A percentile compares a stretch with the other conserved stretches of the same genome.
Evolutionary conservation across 2,797 vertebrate genomes (phyloP).

Genomic region (Enteromius anoplus): DNA sequence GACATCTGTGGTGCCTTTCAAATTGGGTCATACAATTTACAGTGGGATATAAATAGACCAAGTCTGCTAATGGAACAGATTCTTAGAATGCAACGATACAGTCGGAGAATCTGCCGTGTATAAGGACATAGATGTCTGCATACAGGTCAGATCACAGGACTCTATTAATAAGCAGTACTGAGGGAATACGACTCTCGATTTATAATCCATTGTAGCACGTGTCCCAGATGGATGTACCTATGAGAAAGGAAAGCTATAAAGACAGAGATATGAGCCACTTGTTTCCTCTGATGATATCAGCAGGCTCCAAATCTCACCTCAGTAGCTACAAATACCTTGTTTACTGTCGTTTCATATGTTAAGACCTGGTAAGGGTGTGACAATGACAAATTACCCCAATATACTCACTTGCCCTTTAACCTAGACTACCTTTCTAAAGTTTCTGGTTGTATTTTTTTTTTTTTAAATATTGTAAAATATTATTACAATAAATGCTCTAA

Average conservation of each 20-base stretch:
- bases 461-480: background rate
- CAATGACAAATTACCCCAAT: background rate
- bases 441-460: background rate
- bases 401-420: background rate
- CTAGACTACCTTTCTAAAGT: background rate
- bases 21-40: slow-evolving; percentile 69
- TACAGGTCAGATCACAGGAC: background rate
- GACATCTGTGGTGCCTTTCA: slow-evolving; percentile 67
- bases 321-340: slow-evolving; percentile 10
- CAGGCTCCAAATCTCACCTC: background rate
- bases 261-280: background rate
- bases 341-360: slow-evolving; percentile 2
- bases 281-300: slow-evolving; percentile 8
- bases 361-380: background rate
- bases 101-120: slow-evolving; percentile 1
- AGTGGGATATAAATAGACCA: slow-evolving; percentile 67
- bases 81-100: slow-evolving; percentile 61
- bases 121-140: slow-evolving; percentile 38
- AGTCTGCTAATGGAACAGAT: slow-evolving; percentile 58
- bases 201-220: slow-evolving; percentile 1
- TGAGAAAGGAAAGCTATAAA: background rate
- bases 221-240: background rate
- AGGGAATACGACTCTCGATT: background rate
- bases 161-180: slow-evolving; percentile 10
- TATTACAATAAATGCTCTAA: background rate